Evolutionary conservation across 2,113 vertebrate species (phyloP), one percentile per base, ranked within the genome.

Genomic region (Nymphicus hollandicus): DNA sequence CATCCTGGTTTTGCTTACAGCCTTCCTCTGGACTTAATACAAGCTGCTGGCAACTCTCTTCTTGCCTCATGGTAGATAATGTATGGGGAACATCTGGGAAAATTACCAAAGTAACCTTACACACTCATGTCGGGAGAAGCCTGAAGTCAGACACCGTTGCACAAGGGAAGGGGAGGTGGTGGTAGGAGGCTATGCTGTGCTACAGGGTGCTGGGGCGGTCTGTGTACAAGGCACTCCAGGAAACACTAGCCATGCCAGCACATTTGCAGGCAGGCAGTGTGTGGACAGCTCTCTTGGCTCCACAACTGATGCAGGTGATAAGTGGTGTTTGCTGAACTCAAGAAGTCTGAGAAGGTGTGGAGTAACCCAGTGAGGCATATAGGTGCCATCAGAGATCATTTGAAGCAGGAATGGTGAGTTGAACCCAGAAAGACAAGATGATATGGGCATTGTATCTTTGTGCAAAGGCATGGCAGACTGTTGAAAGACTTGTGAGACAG

Each of bases 221-320:
- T 2, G 2, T 49, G n/a, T 63, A 10, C 1, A 3, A 28, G n/a
- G 43, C 72, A n/a, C 23, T 2, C 19, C 0, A 0, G 60, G 46
- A 52, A 44, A 12, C 28, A 2, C 20, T 41, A 46, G 41, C 46
- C 8, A 2, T 0, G 2, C 9, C 16, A n/a, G 22, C 22, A 13
- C 0, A 1, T 60, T 25, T 60, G 46, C 22, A 28, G 37, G 35
- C 72, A 33, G 35, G n/a, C 25, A 6, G 1, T 8, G 17, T 47
- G 33, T 14, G 19, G 31, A 2, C 60, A 64, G 43, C n/a, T 82
- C 14, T 27, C 28, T 8, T 41, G 39, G 46, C 33, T 47, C 6
- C 35, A 50, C 10, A 25, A 55, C 8, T 68, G 39, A 25, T 76
- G 29, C 33, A 60, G 27, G 14, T 53, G n/a, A 9, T 22, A 13